These are phyloP conservation scores for Eospalax fontanierii DNA, from an alignment of 2,797 vertebrate species.

Conservation along the genomic window DNA sequence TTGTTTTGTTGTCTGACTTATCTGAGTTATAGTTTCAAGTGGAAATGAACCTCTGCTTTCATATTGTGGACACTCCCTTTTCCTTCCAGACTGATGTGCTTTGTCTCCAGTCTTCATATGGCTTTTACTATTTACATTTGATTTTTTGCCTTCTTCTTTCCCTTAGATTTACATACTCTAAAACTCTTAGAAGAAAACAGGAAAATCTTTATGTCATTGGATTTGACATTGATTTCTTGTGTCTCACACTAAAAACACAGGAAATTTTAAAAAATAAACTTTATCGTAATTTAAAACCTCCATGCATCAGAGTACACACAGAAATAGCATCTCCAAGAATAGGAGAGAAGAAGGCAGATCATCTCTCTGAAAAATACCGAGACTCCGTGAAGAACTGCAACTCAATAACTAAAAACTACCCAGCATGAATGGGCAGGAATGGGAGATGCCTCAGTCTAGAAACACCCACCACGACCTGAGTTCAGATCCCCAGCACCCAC, in stretches of 20 bases:
- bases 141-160: conserved; percentile 50
- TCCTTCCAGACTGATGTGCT: not conserved
- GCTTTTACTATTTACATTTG: conserved; percentile 7
- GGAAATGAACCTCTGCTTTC: conserved; percentile 74
- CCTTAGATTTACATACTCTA: not conserved
- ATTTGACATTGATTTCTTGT: conserved; percentile 33
- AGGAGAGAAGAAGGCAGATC: not conserved
- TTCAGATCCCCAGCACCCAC: not conserved
- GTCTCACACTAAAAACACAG: conserved; percentile 26
- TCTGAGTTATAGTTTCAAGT: conserved; percentile 45
- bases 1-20: conserved; percentile 26
- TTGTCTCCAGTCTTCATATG: conserved; percentile 24
- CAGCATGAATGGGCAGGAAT: not conserved
- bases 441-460: not conserved
- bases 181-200: conserved; percentile 35
- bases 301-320: not conserved
- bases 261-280: not conserved
- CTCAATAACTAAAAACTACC: not conserved
- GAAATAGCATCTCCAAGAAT: conserved; percentile 23
- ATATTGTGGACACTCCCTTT: conserved; percentile 3
- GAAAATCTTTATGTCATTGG: not conserved
- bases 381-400: not conserved
- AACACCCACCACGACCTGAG: not conserved
- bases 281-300: conserved; percentile 33
- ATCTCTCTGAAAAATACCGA: not conserved